These are phyloP conservation scores for Mobula hypostoma DNA, from an alignment of 2,113 vertebrate genomes.

Conservation along the genomic window DNA sequence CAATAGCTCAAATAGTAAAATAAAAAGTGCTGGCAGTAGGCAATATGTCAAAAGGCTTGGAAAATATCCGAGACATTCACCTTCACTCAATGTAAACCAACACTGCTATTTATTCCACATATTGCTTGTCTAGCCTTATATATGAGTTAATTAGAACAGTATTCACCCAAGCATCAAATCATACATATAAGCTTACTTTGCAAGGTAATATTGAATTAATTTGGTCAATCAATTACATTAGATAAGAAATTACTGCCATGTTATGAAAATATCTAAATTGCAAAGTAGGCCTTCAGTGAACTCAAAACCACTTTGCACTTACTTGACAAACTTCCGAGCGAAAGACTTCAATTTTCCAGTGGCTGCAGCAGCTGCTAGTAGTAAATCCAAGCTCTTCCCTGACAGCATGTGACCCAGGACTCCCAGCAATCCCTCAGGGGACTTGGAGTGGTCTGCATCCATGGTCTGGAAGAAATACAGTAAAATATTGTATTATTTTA, in stretches of 20 bases:
- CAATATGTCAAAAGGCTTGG: background rate
- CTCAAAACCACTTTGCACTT: constrained; percentile 44
- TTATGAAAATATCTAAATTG: background rate
- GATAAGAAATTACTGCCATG: background rate
- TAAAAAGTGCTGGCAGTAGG: background rate
- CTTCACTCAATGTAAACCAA: background rate
- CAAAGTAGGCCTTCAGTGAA: background rate
- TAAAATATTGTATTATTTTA: too few species aligned
- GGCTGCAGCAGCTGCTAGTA: constrained; percentile 86
- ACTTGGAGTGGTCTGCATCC: constrained; percentile 95
- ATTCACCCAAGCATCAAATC: background rate
- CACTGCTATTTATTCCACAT: background rate
- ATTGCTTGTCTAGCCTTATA: background rate
- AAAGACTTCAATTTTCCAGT: constrained; percentile 94
- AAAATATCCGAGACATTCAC: background rate
- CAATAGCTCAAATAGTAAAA: background rate
- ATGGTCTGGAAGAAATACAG: constrained; percentile 68
- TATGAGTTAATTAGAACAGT: background rate
- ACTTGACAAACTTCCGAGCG: constrained; percentile 95
- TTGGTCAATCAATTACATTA: background rate
- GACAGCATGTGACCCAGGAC: constrained; percentile 96
- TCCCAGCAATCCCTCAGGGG: constrained; percentile 84
- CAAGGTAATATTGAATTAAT: background rate
- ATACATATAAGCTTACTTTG: background rate
- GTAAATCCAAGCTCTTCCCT: constrained; percentile 86